These are phyloP conservation scores for Macropus fuliginosus DNA, from an alignment of 2,797 vertebrate genomes.

Conservation along the genomic window DNA sequence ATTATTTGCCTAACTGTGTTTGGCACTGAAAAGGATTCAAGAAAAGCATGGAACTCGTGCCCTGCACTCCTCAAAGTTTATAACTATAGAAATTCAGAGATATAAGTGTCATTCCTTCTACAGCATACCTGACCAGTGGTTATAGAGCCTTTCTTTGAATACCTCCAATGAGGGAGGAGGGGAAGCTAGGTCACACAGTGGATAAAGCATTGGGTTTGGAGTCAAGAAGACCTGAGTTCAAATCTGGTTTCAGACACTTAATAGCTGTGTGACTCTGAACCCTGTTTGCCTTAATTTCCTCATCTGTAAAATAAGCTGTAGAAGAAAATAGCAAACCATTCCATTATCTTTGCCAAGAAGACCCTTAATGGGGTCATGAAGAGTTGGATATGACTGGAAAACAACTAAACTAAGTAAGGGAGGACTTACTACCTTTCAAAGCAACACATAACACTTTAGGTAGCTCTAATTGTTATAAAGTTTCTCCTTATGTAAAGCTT, in stretches of 20 bases:
- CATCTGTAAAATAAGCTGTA: not conserved
- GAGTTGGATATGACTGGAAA: not conserved
- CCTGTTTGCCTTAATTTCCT: not conserved
- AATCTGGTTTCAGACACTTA: not conserved
- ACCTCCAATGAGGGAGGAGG: not conserved
- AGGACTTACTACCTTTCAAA: not conserved
- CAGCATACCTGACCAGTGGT: not conserved
- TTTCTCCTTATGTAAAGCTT: not conserved
- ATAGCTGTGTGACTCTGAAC: not conserved
- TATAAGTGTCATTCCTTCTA: not conserved
- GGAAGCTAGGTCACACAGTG: not conserved
- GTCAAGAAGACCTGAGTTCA: not conserved
- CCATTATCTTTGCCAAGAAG: not conserved
- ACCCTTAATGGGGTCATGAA: not conserved
- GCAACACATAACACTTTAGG: not conserved
- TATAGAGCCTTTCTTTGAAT: not conserved
- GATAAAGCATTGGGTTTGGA: not conserved
- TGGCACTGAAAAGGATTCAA: not conserved
- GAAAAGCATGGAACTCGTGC: not conserved
- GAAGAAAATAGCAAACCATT: not conserved
- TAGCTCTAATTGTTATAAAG: not conserved
- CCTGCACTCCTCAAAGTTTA: not conserved
- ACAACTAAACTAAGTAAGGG: not conserved
- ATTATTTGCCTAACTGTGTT: not conserved
- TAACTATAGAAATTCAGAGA: not conserved